Evolutionary conservation across 2,113 vertebrate species (phyloP).

Genomic region (Scartelaos histophorus): DNA sequence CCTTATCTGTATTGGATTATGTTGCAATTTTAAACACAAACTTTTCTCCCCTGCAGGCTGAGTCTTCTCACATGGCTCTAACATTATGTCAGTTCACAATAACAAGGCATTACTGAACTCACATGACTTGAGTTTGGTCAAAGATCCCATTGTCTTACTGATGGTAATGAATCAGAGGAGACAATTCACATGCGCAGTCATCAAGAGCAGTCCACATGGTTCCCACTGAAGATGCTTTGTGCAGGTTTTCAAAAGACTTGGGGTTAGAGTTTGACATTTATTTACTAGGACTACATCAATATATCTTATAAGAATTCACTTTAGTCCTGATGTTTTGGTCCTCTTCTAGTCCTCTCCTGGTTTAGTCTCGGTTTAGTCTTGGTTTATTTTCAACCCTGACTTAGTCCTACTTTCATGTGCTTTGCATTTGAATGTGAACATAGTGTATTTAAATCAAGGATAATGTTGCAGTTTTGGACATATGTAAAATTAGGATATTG

Average conservation of each 20-base stretch:
- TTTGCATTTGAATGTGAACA: no score
- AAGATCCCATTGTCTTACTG: not conserved
- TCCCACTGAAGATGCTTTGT: not conserved
- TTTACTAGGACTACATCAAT: not conserved
- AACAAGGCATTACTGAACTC: not conserved
- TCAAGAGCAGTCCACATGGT: not conserved
- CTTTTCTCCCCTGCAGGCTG: not conserved
- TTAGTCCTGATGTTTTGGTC: no score
- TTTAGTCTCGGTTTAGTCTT: no score
- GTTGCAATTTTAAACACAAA: not conserved
- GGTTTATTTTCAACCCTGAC: no score
- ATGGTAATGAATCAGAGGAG: not conserved
- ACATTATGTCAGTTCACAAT: not conserved
- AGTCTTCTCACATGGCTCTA: not conserved
- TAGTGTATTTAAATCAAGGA: no score
- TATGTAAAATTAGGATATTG: no score
- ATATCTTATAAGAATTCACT: no score
- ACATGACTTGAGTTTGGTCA: conserved; percentile 2
- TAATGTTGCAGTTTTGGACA: no score
- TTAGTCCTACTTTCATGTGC: no score
- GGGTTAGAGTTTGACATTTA: not conserved
- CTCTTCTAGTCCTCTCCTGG: no score
- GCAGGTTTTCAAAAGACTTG: not conserved
- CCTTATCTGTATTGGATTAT: not conserved
- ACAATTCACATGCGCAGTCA: not conserved